Evolutionary conservation across 2,888 invertebrate species (phyloP).

Genomic region (Sphaerophoria rueppellii): DNA sequence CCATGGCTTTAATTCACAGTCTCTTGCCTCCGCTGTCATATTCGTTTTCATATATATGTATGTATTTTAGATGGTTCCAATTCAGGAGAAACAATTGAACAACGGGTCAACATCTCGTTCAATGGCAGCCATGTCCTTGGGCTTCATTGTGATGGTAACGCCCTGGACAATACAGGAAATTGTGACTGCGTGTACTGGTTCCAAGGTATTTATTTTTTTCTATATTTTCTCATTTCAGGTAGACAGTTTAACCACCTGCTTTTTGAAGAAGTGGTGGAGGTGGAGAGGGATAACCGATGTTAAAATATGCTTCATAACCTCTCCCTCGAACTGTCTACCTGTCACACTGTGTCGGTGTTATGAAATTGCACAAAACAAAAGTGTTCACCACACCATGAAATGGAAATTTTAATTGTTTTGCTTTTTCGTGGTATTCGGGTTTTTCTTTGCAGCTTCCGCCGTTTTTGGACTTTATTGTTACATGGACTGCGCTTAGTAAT

Average conservation of each 20-base stretch:
- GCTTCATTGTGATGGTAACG: slow-evolving; percentile 95
- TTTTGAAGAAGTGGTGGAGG: background rate
- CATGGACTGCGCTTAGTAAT: slow-evolving; percentile 93
- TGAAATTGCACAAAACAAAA: slow-evolving; percentile 1
- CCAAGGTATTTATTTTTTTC: slow-evolving; percentile 84
- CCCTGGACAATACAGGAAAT: slow-evolving; percentile 96
- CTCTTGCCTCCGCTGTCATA: slow-evolving; percentile 1
- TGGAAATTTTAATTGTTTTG: slow-evolving; percentile 60
- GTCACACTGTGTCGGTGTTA: background rate
- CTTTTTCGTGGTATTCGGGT: slow-evolving; percentile 17
- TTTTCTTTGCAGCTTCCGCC: slow-evolving; percentile 86
- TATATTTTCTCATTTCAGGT: background rate
- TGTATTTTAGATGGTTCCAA: slow-evolving; percentile 79
- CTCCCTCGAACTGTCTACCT: background rate
- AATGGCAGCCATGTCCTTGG: slow-evolving; percentile 95
- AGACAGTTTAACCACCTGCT: slow-evolving; percentile 20
- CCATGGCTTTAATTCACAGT: slow-evolving; percentile 1
- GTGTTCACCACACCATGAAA: slow-evolving; percentile 51
- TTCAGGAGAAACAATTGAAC: slow-evolving; percentile 85
- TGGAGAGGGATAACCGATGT: background rate
- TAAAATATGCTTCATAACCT: background rate
- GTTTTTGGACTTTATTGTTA: slow-evolving; percentile 91
- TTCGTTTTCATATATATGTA: background rate
- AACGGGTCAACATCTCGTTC: slow-evolving; percentile 92
- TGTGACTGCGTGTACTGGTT: slow-evolving; percentile 93